phyloP scores from a whole-genome alignment of 1,140 invertebrate genomes.

The Drosophila pachea region DNA sequence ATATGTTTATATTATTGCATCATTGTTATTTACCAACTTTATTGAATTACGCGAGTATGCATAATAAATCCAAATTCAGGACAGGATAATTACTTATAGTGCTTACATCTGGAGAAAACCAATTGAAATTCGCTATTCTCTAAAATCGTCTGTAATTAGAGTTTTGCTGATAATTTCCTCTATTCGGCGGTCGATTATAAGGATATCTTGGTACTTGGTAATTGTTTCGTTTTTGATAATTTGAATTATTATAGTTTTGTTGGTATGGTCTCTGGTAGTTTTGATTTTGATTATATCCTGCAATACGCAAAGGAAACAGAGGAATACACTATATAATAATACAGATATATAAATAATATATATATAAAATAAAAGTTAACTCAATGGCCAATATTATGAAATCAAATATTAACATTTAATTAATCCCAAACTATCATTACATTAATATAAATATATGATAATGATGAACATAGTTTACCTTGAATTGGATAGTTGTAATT shows the following conservation, averaged over 20 bases:
- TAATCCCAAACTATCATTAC: too few species aligned
- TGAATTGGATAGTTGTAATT: conserved; percentile 35
- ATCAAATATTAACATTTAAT: background rate
- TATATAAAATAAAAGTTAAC: background rate
- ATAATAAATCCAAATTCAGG: too few species aligned
- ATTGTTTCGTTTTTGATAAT: conserved; percentile 46
- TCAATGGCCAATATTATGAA: background rate
- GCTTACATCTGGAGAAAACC: too few species aligned
- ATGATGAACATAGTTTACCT: conserved; percentile 17
- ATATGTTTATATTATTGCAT: too few species aligned
- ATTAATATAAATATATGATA: too few species aligned
- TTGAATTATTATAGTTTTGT: conserved; percentile 39
- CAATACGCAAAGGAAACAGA: conserved; percentile 3
- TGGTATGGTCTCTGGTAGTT: conserved; percentile 24
- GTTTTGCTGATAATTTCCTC: conserved; percentile 21
- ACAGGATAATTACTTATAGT: too few species aligned
- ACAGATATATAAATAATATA: background rate
- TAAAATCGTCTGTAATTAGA: conserved; percentile 60
- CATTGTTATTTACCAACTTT: too few species aligned
- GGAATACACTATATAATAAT: too few species aligned
- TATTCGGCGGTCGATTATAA: conserved; percentile 36
- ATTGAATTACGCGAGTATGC: too few species aligned
- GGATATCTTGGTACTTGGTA: background rate
- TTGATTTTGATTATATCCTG: conserved; percentile 34
- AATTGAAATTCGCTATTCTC: too few species aligned